Base-by-base conservation (phyloP, 2,888 invertebrate genomes). In the Gasteruption jaculator region DNA sequence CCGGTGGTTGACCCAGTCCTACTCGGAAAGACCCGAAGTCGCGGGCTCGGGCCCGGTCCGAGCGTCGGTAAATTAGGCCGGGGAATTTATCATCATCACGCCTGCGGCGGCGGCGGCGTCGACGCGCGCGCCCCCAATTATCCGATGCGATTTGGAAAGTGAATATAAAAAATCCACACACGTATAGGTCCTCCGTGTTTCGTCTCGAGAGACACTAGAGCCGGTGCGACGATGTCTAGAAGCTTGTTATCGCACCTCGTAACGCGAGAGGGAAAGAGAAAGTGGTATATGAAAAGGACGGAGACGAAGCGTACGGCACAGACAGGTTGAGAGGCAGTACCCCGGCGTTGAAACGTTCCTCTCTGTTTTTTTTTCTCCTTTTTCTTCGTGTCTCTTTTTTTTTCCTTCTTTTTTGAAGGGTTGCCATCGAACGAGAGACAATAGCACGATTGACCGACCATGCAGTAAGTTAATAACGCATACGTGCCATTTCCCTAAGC, bases 201-300 rank as follows among this genome's bases (percentile, higher is more conserved):
- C 54, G 60, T 63, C 61, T 64, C 60, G 60, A 62, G 63, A 57
- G 61, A 60, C 57, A 56, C 58, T 60, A 54, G 50, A 58, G 46
- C 49, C 35, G 54, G 56, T 55, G 49, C 53, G 54, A 57, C 57
- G 52, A 53, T 54, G 55, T 55, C 60, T 58, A 53, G 57, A 49
- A 58, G 57, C 61, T 62, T 63, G 62, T 64, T 64, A 64, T 63
- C 58, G 56, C 61, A 58, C 58, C 57, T 59, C 47, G 45, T 14
- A 19, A 11, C 16, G 24, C 31, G 40, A 45, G 46, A 42, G 43
- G 48, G 45, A 44, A 52, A 41, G 40, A 38, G 44, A 39, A 26
- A 36, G n/a, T n/a, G n/a, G n/a, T n/a, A n/a, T n/a, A n/a, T n/a
- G 38, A 12, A 12, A 31, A 15, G 38, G 31, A 25, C 34, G 14